Evolutionary conservation across 2,797 vertebrate genomes (phyloP), one percentile per base, ranked within the genome.

Genomic region (Silurus lanzhouensis): DNA sequence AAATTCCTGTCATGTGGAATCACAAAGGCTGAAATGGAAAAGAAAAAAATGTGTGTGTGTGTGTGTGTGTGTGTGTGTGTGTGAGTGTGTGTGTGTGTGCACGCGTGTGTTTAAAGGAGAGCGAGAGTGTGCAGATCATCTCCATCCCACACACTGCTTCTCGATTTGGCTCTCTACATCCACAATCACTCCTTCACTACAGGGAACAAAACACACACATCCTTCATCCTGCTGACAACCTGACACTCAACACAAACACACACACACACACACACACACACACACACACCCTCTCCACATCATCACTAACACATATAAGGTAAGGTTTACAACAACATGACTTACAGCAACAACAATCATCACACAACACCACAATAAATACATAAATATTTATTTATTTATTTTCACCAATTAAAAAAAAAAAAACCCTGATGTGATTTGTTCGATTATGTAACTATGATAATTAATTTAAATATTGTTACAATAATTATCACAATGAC

Each of bases 141-240:
- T 58, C 74, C 57, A 25, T 76, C 74, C 74, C 55, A 76, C 74
- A 58, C 25, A 76, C 74, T 19, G 52, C 25, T 76, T 31, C 74
- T 58, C 17, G 12, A 25, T 25, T 31, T 22, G 3, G 17, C 52
- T 10, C 74, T 31, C 15, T 57, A 58, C 14, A 58, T 76, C 55
- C 74, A 76, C 22, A 13, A 61, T 44, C 55, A 61, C 31, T 44
- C 57, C 57, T 77, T 12, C 57, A 31, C 9, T n/a, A 48, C 20
- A 48, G 44, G 20, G 20, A 72, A 72, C 70, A 72, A 46, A 68
- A 74, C 13, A 75, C 72, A 55, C 13, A 27, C 71, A 15, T 8
- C 14, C 7, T 25, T 55, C n/a, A 55, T 75, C 52, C 72, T 19
- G 10, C 46, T 52, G 12, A 52, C 10, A 13, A 22, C 5, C 71